Base-by-base conservation (phyloP, 2,888 invertebrate genomes). In the Meloe dianella region DNA sequence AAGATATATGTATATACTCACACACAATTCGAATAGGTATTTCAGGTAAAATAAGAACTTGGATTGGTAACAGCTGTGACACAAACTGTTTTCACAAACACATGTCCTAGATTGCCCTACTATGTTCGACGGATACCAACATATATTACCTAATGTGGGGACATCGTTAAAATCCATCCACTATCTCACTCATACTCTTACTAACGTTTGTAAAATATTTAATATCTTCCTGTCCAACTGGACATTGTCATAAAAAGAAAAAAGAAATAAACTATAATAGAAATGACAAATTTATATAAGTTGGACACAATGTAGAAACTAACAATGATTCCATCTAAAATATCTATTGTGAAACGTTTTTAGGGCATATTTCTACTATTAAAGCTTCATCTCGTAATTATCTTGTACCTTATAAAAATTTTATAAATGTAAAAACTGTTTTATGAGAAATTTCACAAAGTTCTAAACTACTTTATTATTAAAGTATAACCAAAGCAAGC, bases 41-140 rank as follows among this genome's bases (percentile, higher is more conserved):
- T 73, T 73, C 70, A 72, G 67, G 66, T 71, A 72, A 72, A 54
- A 24, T 22, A 54, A 54, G 54, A 10, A 54, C 54, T 72, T 72
- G 72, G 71, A 72, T 71, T 70, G 72, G 73, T 68, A 74, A 71
- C 70, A 66, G 61, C 66, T 68, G 64, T 61, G 68, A 67, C 70
- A 67, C 69, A 62, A 27, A 70, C 64, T 65, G 67, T 74, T 71
- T 72, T 67, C 64, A 68, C 68, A 71, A 74, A 71, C 74, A 73
- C 70, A 70, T 71, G 75, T 68, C 71, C 68, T 69, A 72, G 71
- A 74, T 73, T 75, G 71, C 69, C 73, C 73, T 54, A 14, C 27
- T 54, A 54, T 69, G 70, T 72, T 63, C 63, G 5, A 54, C 14
- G 14, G 65, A 63, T 63, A 38, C 61, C 56, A 64, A 65, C 56